Base-by-base conservation (phyloP, 2,888 invertebrate genomes). In the Micoletzkya japonica region DNA sequence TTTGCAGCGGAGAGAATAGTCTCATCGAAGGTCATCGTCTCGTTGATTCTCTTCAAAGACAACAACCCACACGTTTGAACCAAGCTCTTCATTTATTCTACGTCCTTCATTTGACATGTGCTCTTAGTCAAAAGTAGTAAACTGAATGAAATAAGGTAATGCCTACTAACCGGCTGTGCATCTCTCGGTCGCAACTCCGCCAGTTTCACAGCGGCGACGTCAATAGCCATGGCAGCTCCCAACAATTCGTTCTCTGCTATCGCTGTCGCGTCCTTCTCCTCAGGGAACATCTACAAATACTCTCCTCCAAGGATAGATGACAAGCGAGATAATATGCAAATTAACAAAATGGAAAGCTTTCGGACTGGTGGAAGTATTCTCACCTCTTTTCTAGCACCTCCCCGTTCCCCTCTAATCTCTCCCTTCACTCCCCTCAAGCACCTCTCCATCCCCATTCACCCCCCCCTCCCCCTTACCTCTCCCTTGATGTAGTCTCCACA, bases 1-100 rank as follows among this genome's bases (percentile, higher is more conserved):
- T 95, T 95, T 52, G 97, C 97, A 0, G 97, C 97, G 86, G 95
- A 95, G 82, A 98, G 88, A 80, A 98, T 98, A 92, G 97, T 95
- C 88, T 96, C 97, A 86, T 99, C 98, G 87, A 98, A 98, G 88
- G 95, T 95, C 88, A 97, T 90, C 76, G 91, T 92, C 86, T 95
- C 94, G 86, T 95, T 94, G 4, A 93, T 90, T 87, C 92, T 92
- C 92, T 94, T 88, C 10, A 88, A 78, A 44, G 32, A 52, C 34
- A 34, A n/a, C 10, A 20, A 44, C n/a, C n/a, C 30, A 32, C 26
- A 20, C 26, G n/a, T 61, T 37, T 28, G 10, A n/a, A n/a, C n/a
- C n/a, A n/a, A n/a, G n/a, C n/a, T n/a, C n/a, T n/a, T n/a, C n/a
- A n/a, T n/a, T n/a, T n/a, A n/a, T n/a, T n/a, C n/a, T n/a, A n/a